Conservation (phyloP, 2,888 invertebrate genomes). For the Euzophera pinguis region DNA sequence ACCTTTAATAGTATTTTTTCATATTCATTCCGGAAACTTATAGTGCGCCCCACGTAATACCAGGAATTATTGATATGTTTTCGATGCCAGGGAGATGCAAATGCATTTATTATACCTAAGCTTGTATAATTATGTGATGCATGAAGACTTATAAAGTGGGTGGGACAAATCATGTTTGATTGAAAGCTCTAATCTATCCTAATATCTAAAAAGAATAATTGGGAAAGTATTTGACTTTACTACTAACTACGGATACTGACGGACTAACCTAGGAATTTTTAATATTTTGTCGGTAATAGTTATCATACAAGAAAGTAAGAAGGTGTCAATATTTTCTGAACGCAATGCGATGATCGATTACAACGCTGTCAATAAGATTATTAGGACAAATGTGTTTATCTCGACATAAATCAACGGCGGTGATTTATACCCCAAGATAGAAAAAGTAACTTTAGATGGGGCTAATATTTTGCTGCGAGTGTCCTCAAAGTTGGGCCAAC, state of each 20-base stretch:
- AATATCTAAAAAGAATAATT: no score
- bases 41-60: no score
- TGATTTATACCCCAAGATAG: slow-evolving; percentile 4
- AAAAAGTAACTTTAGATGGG: slow-evolving; percentile 3
- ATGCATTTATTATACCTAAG: background rate
- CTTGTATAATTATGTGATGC: background rate
- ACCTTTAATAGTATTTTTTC: no score
- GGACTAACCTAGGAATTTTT: no score
- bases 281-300: no score
- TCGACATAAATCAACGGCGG: background rate
- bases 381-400: slow-evolving; percentile 1
- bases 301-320: no score
- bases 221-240: no score
- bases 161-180: no score
- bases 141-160: background rate
- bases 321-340: background rate
- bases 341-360: background rate
- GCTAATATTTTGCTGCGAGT: slow-evolving; percentile 8
- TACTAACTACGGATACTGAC: no score
- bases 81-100: background rate
- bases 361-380: background rate
- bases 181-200: no score
- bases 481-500: slow-evolving; percentile 5
- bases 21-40: no score
- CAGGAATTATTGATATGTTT: slow-evolving; percentile 8